Evolutionary conservation across 2,797 vertebrate species (phyloP).

Genomic region (Gastrophryne carolinensis): DNA sequence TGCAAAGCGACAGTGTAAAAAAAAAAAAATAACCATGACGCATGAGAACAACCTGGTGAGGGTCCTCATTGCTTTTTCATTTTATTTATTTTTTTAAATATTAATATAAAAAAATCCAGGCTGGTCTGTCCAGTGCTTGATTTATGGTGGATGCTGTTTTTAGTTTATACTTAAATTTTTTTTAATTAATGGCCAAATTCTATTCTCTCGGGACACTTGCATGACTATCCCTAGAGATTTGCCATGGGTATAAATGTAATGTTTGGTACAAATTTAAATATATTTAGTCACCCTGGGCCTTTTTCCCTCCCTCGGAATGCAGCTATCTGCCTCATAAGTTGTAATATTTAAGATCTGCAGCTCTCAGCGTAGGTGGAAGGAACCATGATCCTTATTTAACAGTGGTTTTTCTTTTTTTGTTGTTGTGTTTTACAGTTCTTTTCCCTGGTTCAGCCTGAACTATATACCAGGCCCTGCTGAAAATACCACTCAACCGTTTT

Average conservation of each 20-base stretch:
- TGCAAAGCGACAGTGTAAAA: conserved; percentile 80
- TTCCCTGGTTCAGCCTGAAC: conserved; percentile 99
- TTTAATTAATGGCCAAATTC: conserved; percentile 44
- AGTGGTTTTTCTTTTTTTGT: conserved; percentile 99
- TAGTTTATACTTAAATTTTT: conserved; percentile 41
- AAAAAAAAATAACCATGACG: conserved; percentile 79
- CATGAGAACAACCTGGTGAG: conserved; percentile 84
- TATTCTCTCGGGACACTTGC: conserved; percentile 75
- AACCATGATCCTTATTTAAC: conserved; percentile 97
- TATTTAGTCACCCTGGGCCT: no score
- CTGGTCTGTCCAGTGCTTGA: conserved; percentile 78
- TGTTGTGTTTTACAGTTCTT: conserved; percentile 99
- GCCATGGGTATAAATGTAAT: conserved; percentile 71
- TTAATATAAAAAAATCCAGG: conserved; percentile 37
- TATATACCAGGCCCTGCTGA: conserved; percentile 99
- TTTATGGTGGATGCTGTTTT: conserved; percentile 77
- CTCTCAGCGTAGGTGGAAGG: conserved; percentile 89
- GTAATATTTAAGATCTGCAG: conserved; percentile 80
- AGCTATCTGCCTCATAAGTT: conserved; percentile 67
- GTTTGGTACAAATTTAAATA: conserved; percentile 58
- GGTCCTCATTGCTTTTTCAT: conserved; percentile 81
- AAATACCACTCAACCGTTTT: conserved; percentile 99
- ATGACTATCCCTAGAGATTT: conserved; percentile 75
- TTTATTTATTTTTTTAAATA: conserved; percentile 67
- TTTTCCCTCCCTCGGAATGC: conserved; percentile 11